Base-by-base conservation (phyloP, 2,113 vertebrate species). In the Leptobrachium ailaonicum region DNA sequence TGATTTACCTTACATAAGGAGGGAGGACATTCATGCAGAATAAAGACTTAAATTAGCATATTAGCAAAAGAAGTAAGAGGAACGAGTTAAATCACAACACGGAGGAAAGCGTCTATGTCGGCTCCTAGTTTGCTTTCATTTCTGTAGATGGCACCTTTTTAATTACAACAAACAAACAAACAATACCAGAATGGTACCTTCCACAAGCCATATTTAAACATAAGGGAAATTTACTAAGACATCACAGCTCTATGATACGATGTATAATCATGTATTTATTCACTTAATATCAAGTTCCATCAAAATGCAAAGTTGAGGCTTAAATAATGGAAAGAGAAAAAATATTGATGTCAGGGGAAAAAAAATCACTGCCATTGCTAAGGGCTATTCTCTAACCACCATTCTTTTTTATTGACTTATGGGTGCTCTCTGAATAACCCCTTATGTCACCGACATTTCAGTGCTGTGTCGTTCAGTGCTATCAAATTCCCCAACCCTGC, bases 111-210 rank as follows among this genome's bases (percentile, higher is more conserved):
- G 20, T 81, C 32, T 75, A 60, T 68, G 47, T 81, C 79, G 41
- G 64, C 53, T 69, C 50, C 69, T 50, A 41, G 63, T 75, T 81
- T 81, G 43, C 64, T 74, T 75, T 75, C 53, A 62, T 81, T 75
- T 81, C 64, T 69, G 63, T 75, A 54, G 32, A 75, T 75, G 41
- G 79, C 79, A 81, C 79, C 79, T 81, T 81, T 81, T 75, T 81
- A 81, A 81, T 81, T 81, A 81, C 72, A 77, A 77, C 75, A 77
- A 77, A 77, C 75, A 80, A 80, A 81, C 79, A 80, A 81, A 81
- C 66, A 80, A 74, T 80, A 68, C 41, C 66, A 75, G 79, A 81
- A 75, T 75, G 64, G 11, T 73, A 75, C 71, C 71, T 81, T 75
- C 54, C 20, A 69, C 62, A 62, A 69, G 43, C 47, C 47, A 67